Evolutionary conservation across 2,797 vertebrate genomes (phyloP), one percentile per base, ranked within the genome.

Genomic region (Heterohyrax brucei): DNA sequence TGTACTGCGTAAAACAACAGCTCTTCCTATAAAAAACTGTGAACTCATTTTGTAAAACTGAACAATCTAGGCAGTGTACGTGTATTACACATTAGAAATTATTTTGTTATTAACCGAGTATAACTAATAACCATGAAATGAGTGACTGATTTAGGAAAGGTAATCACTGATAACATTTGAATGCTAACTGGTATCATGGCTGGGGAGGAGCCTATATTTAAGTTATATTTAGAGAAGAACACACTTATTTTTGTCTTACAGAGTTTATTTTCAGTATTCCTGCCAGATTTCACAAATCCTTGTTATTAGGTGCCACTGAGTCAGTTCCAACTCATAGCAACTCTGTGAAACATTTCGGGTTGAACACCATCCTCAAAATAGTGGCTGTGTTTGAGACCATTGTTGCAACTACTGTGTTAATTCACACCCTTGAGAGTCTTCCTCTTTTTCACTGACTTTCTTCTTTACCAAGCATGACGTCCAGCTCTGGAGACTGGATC

Each of bases 21-120:
- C 68, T 91, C 80, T 75, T 61, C 68, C 84, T 53, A 39, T 66
- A 76, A 87, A 88, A 88, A 59, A 22, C n/a, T 26, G 46, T 12
- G n/a, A 39, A 26, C 72, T 96, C 76, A 66, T 33, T 61, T 61
- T 64, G 33, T 30, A 86, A 75, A 70, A 77, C 16, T 13, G 66
- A 81, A 61, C 14, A 28, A 28, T 50, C 44, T 80, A 1, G 3
- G 1, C 24, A n/a, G 13, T 26, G 4, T 87, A 12, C 1, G 10
- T 26, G 62, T 4, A 19, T 33, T 75, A 0, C 10, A 48, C 2
- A 0, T 10, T 12, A 24, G 24, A 48, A 48, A 70, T 21, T 22
- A 21, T 89, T 88, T 12, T 24, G 7, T 62, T 33, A 10, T 7
- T 7, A 26, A 9, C 46, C 44, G 64, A 59, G 24, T 39, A 28